Evolutionary conservation across 2,113 vertebrate species (phyloP).

Genomic region (Ranitomeya imitator): DNA sequence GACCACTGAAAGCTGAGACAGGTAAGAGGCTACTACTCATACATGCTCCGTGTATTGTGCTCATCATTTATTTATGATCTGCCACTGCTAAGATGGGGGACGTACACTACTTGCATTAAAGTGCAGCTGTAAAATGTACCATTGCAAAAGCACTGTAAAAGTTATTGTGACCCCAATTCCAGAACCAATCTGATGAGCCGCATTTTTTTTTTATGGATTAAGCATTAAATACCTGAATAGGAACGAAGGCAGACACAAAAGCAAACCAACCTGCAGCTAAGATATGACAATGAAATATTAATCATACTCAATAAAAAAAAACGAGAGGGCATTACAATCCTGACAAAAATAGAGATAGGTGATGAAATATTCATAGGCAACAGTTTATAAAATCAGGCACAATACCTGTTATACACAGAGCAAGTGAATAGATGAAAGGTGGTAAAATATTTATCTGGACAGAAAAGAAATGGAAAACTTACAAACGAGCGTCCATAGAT

Average conservation of each 20-base stretch:
- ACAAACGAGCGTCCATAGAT: conserved; percentile 49
- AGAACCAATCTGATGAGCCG: conserved; percentile 38
- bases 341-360: conserved; percentile 58
- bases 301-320: conserved; percentile 57
- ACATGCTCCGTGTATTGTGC: conserved; percentile 7
- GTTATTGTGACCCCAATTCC: conserved; percentile 41
- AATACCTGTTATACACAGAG: conserved; percentile 56
- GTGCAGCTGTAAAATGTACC: conserved; percentile 33
- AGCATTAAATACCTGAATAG: conserved; percentile 54
- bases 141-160: conserved; percentile 42
- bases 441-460: conserved; percentile 58
- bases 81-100: conserved; percentile 12
- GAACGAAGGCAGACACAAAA: conserved; percentile 52
- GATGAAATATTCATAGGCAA: conserved; percentile 59
- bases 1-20: conserved; percentile 5
- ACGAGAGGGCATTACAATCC: conserved; percentile 59
- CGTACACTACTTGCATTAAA: conserved; percentile 1
- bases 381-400: conserved; percentile 59
- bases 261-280: conserved; percentile 59
- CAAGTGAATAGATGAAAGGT: conserved; percentile 57
- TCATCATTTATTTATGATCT: conserved; percentile 33
- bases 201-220: conserved; percentile 46
- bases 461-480: conserved; percentile 57
- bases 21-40: conserved; percentile 1
- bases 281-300: conserved; percentile 59